phyloP scores from a whole-genome alignment of 2,113 vertebrate species.

The Macaca nemestrina region DNA sequence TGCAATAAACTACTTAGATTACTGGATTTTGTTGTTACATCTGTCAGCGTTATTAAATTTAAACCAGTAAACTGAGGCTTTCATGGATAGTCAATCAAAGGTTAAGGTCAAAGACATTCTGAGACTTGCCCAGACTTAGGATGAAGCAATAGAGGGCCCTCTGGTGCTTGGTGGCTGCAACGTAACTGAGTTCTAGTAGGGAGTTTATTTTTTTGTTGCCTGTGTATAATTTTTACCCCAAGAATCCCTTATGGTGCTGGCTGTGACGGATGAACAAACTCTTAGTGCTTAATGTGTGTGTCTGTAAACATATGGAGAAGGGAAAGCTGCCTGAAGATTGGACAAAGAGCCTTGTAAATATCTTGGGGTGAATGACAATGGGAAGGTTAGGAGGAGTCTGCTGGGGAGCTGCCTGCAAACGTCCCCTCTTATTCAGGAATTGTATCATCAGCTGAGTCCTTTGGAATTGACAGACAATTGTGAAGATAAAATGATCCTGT shows the following conservation, averaged over 20 bases:
- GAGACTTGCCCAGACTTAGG: not conserved
- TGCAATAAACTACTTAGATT: not conserved
- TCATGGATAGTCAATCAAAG: not conserved
- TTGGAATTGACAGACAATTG: not conserved
- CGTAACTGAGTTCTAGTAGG: not conserved
- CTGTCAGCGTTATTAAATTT: not conserved
- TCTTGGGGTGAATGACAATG: not conserved
- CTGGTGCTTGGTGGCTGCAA: not conserved
- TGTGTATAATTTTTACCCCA: not conserved
- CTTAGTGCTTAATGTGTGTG: not conserved
- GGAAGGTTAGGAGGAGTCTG: not conserved
- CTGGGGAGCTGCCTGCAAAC: not conserved
- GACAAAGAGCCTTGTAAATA: too few species aligned
- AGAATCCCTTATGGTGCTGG: not conserved
- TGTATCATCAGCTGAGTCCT: not conserved
- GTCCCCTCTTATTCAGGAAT: not conserved
- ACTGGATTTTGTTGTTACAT: not conserved
- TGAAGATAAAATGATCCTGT: not conserved
- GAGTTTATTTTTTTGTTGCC: not conserved
- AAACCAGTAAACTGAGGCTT: not conserved
- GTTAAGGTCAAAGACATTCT: not conserved
- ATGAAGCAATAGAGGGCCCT: not conserved
- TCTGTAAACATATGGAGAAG: not conserved
- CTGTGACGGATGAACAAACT: not conserved
- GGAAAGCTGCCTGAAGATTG: accelerated